These are phyloP conservation scores for Heteromyza rotundicornis DNA, from an alignment of 2,888 invertebrate species.

Conservation along the genomic window DNA sequence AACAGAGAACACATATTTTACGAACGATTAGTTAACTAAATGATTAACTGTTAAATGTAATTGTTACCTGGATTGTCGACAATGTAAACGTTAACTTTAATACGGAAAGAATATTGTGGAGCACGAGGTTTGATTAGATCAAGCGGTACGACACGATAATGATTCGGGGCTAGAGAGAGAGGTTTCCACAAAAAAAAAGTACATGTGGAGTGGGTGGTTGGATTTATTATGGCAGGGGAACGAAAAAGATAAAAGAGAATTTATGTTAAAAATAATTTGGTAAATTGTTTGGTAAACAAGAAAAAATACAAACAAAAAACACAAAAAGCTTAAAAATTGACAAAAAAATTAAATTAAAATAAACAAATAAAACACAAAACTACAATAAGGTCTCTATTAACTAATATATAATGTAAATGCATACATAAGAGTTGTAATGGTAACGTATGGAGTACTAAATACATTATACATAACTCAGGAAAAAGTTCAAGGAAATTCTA, in stretches of 20 bases:
- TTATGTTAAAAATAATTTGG: conserved; percentile 6
- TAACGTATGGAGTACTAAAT: too few species aligned
- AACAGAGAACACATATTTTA: too few species aligned
- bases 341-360: neutral
- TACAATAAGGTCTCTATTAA: too few species aligned
- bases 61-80: conserved; percentile 59
- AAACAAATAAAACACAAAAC: neutral
- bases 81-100: conserved; percentile 57
- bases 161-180: conserved; percentile 60
- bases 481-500: too few species aligned
- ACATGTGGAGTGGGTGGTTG: neutral
- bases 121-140: conserved; percentile 64
- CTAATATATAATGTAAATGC: too few species aligned
- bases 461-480: too few species aligned
- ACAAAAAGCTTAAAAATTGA: conserved; percentile 20
- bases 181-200: neutral
- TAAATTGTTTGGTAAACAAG: conserved; percentile 28
- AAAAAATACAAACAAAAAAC: conserved; percentile 23
- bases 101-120: conserved; percentile 60
- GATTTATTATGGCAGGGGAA: conserved; percentile 28
- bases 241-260: conserved; percentile 33
- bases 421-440: too few species aligned
- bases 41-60: too few species aligned
- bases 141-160: conserved; percentile 67
- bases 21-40: too few species aligned